Evolutionary conservation across 2,113 vertebrate species (phyloP).

Genomic region (Scolopax mira): DNA sequence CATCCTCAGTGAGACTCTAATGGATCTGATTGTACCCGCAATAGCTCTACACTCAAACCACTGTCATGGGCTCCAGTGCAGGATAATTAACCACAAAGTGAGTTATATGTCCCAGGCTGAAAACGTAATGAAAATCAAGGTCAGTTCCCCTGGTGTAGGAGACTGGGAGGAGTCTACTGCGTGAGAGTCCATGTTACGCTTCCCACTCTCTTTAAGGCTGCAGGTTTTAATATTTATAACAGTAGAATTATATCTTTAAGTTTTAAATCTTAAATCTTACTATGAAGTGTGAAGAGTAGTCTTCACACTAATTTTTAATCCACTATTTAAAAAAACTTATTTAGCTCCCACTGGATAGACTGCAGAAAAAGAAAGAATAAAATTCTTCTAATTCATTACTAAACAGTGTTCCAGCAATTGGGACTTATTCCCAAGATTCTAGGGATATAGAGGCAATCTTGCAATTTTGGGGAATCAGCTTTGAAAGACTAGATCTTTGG

Average conservation of each 20-base stretch:
- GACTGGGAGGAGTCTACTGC: conserved; percentile 7
- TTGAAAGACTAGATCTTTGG: background rate
- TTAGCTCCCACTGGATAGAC: background rate
- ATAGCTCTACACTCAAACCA: conserved; percentile 25
- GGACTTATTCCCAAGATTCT: background rate
- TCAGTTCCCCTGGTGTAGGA: background rate
- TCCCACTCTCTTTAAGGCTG: background rate
- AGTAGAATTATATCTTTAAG: background rate
- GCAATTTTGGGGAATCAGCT: background rate
- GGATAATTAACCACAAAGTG: conserved; percentile 68
- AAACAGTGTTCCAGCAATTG: background rate
- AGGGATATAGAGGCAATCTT: background rate
- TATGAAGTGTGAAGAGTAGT: background rate
- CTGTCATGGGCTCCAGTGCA: background rate
- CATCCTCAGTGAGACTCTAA: conserved; percentile 27
- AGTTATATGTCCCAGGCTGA: conserved; percentile 41
- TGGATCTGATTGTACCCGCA: conserved; percentile 52
- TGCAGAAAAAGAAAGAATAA: background rate
- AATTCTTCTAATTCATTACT: background rate
- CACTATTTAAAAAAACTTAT: background rate
- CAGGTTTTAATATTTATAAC: background rate
- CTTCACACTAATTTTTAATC: background rate
- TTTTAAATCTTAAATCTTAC: background rate
- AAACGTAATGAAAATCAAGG: conserved; percentile 12
- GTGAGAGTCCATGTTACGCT: background rate